Base-by-base conservation (phyloP, 2,113 vertebrate genomes). In the Gopherus evgoodei region DNA sequence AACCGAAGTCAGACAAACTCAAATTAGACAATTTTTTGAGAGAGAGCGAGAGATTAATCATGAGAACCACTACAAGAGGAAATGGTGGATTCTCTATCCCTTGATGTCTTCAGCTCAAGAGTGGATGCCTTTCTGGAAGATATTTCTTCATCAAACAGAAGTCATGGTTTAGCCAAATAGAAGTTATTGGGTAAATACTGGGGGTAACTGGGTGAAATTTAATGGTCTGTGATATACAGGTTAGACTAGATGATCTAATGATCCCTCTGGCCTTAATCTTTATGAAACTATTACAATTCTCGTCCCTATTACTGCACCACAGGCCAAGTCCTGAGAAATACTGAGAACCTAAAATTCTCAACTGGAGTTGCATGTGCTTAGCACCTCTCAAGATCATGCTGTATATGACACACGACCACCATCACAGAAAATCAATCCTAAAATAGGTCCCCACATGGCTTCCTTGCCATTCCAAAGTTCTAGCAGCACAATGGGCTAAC, bases 331-430 rank as follows among this genome's bases (percentile, higher is more conserved):
- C 81, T 44, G 78, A 86, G 21, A 93, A 52, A 1, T 11, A 29
- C 17, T 7, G 29, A 62, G 44, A 8, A 1, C 11, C 35, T 19
- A 56, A 27, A 91, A 59, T 80, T 10, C 2, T 42, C 81, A 47
- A 62, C 0, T 50, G 22, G 81, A 50, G 47, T 12, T 79, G 29
- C 13, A 35, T 5, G 29, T 31, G 12, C 59, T 69, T 10, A 89
- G 84, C 44, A 54, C 54, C 83, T 81, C 11, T 38, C 27, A n/a
- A 52, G 24, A 86, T 47, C 42, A 62, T 5, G 11, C 8, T 13
- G 10, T n/a, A 13, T 1, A 0, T 1, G 3, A 27, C 29, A 84
- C 13, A 6, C 17, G 42, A 86, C 29, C n/a, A 38, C 3, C 21
- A 14, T 76, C 56, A 59, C 1, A 2, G 21, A 69, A 84, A 11